A percentile compares a stretch with the other conserved stretches of the same genome.
phyloP scores from a whole-genome alignment of 2,888 invertebrate genomes.

The Oxytorus armatus region DNA sequence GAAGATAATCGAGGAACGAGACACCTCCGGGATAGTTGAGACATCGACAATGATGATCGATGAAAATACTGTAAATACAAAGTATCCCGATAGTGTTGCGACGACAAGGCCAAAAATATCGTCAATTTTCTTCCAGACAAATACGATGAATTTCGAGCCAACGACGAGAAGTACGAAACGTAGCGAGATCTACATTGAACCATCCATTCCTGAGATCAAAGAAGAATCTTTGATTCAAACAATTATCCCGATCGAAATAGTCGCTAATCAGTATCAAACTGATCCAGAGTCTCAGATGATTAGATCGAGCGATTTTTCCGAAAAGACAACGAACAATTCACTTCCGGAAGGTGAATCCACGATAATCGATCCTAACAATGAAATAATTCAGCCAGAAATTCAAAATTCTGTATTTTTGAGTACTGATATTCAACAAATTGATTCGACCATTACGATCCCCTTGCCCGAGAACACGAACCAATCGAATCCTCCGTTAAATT shows the following conservation, averaged over 20 bases:
- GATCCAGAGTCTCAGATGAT: not conserved
- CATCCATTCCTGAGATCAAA: slow-evolving; percentile 45
- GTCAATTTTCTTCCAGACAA: slow-evolving; percentile 57
- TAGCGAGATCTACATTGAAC: slow-evolving; percentile 65
- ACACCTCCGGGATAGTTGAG: not conserved
- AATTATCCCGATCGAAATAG: not conserved
- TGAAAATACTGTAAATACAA: not conserved
- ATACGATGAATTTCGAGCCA: slow-evolving; percentile 12
- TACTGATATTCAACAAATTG: not conserved
- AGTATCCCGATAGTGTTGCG: not conserved
- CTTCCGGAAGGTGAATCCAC: not conserved
- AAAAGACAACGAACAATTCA: not conserved
- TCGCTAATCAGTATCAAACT: not conserved
- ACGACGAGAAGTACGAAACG: slow-evolving; percentile 47
- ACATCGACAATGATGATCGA: slow-evolving; percentile 16
- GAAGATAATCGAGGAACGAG: not conserved
- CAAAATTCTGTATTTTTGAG: not conserved
- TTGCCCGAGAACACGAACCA: not conserved
- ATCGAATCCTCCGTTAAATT: not conserved
- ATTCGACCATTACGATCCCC: not conserved
- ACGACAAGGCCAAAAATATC: slow-evolving; percentile 41
- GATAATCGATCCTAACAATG: not conserved
- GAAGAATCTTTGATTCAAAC: not conserved
- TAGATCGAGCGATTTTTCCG: not conserved
- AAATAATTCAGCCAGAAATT: not conserved